phyloP scores from a whole-genome alignment of 1,140 invertebrate genomes.

The Aporrectodea caliginosa region DNA sequence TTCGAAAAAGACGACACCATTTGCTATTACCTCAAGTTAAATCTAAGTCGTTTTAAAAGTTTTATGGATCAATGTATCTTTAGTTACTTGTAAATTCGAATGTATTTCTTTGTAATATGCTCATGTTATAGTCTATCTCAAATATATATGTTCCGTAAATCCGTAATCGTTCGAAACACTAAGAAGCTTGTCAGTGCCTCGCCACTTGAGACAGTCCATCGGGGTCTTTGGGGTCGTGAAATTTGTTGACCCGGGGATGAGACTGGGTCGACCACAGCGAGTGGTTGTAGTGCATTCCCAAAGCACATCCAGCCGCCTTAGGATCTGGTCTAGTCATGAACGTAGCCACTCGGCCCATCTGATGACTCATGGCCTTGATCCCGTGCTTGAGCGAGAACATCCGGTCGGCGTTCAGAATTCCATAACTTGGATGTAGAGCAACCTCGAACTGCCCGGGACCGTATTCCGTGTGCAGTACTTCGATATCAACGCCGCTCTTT shows the following conservation, averaged over 20 bases:
- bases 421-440: constrained; percentile 15
- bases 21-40: too few relatives aligned
- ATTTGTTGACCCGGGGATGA: neutral
- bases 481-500: constrained; percentile 25
- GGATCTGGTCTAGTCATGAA: constrained; percentile 35
- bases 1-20: too few relatives aligned
- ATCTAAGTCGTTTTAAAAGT: too few relatives aligned
- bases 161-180: too few relatives aligned
- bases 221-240: constrained; percentile 25
- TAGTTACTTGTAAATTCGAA: too few relatives aligned
- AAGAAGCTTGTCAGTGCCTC: too few relatives aligned
- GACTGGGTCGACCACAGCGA: constrained; percentile 27
- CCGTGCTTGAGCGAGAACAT: constrained; percentile 28
- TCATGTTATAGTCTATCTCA: too few relatives aligned
- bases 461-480: constrained; percentile 20
- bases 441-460: constrained; percentile 32
- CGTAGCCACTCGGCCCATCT: constrained; percentile 16
- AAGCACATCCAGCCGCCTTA: neutral
- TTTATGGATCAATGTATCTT: too few relatives aligned
- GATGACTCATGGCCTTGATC: constrained; percentile 29
- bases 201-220: constrained; percentile 30
- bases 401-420: constrained; percentile 24
- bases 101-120: too few relatives aligned
- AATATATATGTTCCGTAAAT: too few relatives aligned
- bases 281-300: constrained; percentile 35